Evolutionary conservation across 2,797 vertebrate species (phyloP), one percentile per base, ranked within the genome.

Genomic region (Lutjanus campechanus): DNA sequence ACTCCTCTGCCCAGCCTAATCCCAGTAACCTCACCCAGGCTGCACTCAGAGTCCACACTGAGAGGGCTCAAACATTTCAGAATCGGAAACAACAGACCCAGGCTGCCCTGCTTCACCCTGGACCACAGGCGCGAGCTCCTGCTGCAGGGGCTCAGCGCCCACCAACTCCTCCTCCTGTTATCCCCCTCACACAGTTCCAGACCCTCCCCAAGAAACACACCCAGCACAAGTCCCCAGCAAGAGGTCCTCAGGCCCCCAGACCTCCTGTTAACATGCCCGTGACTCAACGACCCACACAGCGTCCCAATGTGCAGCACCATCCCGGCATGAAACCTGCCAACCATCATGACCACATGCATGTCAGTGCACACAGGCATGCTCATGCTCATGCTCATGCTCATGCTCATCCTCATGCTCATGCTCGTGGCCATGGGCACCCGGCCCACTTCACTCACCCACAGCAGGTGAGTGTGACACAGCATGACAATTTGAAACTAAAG

Each of bases 161-260:
- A 4, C 96, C 95, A 0, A 55, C 60, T 1, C 95, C 85, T n/a
- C 96, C 96, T 65, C 93, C 93, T 0, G 91, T 90, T 15, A 92
- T 96, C 25, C 85, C 85, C 3, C 77, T 94, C 0, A 22, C 63
- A 2, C 82, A 93, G 70, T 96, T 96, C 73, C 90, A 94, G 72
- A 65, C 78, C 0, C 83, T 96, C 36, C 95, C 95, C 0, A 90
- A 71, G 63, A 83, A 93, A 11, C 87, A 25, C 25, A 49, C 46
- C 50, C 89, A 79, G 17, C 89, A 93, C 61, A 78, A 11, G 29
- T 89, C 90, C 9, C 84, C 91, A 8, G 1, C 20, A 0, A 78
- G 85, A 67, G 85, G 62, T n/a, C 90, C 47, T 5, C 75, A 80
- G 66, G 82, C 80, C 20, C 83, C 76, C 20, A 92, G 72, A 44